Conservation (phyloP, 2,113 vertebrate species). For the Falcunculus frontatus region DNA sequence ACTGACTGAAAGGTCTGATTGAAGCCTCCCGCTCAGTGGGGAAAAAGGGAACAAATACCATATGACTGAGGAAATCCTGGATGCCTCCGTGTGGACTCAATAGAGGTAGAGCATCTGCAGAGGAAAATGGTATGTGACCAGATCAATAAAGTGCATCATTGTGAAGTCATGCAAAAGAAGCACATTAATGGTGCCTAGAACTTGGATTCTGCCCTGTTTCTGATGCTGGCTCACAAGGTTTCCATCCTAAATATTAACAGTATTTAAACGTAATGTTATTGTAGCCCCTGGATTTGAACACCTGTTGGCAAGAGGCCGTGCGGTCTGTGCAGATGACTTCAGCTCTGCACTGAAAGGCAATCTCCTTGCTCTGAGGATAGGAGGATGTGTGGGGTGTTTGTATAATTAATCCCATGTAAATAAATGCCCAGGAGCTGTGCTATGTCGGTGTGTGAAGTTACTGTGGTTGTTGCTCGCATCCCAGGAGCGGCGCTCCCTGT, state of each 20-base stretch:
- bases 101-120: background rate
- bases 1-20: background rate
- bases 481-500: fast-evolving
- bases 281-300: background rate
- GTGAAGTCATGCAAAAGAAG: background rate
- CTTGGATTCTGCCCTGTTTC: background rate
- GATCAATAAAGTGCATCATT: background rate
- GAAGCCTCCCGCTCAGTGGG: background rate
- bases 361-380: background rate
- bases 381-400: background rate
- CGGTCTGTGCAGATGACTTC: background rate
- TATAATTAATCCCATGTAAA: background rate
- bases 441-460: background rate
- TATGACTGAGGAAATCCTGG: background rate
- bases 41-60: background rate
- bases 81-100: background rate
- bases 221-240: background rate
- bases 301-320: background rate
- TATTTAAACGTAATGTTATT: background rate
- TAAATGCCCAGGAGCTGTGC: background rate
- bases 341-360: background rate
- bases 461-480: background rate
- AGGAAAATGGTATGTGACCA: background rate
- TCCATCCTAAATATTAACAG: background rate
- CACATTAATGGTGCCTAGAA: background rate